Base-by-base conservation (phyloP, 2,113 vertebrate genomes). In the Andinoacara biseriatus region DNA sequence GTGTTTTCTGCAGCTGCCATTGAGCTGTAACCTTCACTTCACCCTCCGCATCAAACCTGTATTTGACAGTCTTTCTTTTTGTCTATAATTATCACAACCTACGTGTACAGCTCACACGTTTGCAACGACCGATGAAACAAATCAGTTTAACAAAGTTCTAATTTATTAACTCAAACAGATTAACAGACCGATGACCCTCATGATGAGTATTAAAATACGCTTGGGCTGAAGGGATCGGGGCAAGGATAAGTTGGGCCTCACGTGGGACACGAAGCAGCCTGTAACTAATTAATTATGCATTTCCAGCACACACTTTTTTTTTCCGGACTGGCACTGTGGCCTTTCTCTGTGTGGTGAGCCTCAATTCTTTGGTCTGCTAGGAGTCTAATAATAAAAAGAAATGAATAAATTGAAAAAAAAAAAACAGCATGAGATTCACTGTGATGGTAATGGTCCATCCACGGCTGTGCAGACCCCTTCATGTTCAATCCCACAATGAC, bases 401-500 rank as follows among this genome's bases (percentile, higher is more conserved):
- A 78, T 49, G 24, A 46, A 63, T 65, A 33, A n/a, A 74, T 33
- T 7, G 0, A 56, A 84, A 40, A 67, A 65, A 58, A 52, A 81
- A 80, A 83, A 83, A 3, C 87, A 78, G 84, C 83, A 8, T 81
- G 90, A 77, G 81, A 69, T 69, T 78, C 60, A 93, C 94, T 94
- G 88, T 94, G 75, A 94, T 94, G 93, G 18, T 92, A 94, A 94
- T 92, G 38, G 49, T 56, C 57, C 65, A 17, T 92, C 85, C 82
- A 38, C n/a, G 56, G 80, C 80, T 54, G 76, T 52, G 81, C 79
- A 54, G 80, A 81, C 40, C 65, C 82, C 84, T 93, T 91, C 87
- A 82, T 86, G 81, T 82, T 91, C 88, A 86, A 14, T 69, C 61
- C 62, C 84, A 91, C 92, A 93, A 93, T 91, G 87, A 87, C 80